Evolutionary conservation across 2,888 invertebrate genomes (phyloP).

Genomic region (Drosophila lacicola): DNA sequence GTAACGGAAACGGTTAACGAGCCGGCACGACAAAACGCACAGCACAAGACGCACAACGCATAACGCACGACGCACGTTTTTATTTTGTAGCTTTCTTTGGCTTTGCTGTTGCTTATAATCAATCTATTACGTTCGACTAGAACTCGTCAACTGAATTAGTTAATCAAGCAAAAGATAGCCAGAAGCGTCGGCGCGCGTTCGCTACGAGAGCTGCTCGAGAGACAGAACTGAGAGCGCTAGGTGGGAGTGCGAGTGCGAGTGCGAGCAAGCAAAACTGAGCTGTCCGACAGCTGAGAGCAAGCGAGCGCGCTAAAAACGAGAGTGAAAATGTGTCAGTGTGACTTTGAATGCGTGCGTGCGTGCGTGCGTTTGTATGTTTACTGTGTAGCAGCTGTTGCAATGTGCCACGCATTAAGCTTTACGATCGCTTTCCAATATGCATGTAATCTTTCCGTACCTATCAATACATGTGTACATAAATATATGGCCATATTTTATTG

Average conservation of each 20-base stretch:
- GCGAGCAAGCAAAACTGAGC: conserved; percentile 21
- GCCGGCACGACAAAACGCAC: conserved; percentile 39
- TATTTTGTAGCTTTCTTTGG: conserved; percentile 14
- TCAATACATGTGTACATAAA: not conserved
- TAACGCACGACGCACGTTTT: conserved; percentile 8
- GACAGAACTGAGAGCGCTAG: conserved; percentile 10
- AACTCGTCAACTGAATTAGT: conserved; percentile 83
- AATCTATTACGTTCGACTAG: conserved; percentile 81
- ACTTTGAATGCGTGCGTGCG: conserved; percentile 7
- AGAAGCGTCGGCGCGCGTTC: conserved; percentile 54
- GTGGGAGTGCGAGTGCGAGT: conserved; percentile 17
- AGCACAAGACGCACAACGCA: conserved; percentile 13
- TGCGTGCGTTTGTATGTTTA: conserved; percentile 8
- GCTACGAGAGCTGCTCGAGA: conserved; percentile 25
- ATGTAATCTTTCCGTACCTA: conserved; percentile 15
- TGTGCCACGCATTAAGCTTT: conserved; percentile 46
- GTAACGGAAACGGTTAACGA: conserved; percentile 56
- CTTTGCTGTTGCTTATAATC: conserved; percentile 39
- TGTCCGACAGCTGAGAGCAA: conserved; percentile 25
- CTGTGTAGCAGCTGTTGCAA: conserved; percentile 44
- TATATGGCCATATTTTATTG: conserved; percentile 3
- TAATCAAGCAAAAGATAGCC: conserved; percentile 80
- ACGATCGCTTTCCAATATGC: conserved; percentile 49
- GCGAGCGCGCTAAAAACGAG: conserved; percentile 46
- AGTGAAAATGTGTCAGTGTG: conserved; percentile 55